Conservation (phyloP, 2,888 invertebrate species). For the Agriopis aurantiaria region DNA sequence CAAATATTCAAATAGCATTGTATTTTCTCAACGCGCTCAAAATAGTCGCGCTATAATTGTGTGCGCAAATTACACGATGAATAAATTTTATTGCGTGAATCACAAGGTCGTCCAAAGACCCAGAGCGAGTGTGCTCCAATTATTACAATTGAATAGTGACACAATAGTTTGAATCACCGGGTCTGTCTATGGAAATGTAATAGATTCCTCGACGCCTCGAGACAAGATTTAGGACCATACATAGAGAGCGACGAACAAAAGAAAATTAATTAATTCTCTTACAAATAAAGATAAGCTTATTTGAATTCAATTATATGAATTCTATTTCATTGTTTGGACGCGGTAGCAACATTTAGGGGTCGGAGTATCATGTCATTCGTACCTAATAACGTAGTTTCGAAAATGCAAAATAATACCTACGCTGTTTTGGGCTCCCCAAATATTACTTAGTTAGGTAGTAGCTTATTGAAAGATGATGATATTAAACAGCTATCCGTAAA, state of each 20-base stretch:
- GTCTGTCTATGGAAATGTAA: slow-evolving; percentile 29
- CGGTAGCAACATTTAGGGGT: slow-evolving; percentile 24
- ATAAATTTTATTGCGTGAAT: slow-evolving; percentile 47
- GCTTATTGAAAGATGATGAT: not conserved
- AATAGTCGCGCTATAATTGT: slow-evolving; percentile 23
- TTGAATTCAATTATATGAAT: slow-evolving; percentile 35
- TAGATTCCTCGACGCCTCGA: slow-evolving; percentile 31
- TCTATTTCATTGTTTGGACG: slow-evolving; percentile 30
- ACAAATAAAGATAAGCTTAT: slow-evolving; percentile 38
- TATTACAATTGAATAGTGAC: slow-evolving; percentile 61
- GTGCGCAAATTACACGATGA: slow-evolving; percentile 33
- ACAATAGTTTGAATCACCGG: slow-evolving; percentile 57
- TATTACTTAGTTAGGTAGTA: not conserved
- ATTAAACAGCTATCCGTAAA: not conserved
- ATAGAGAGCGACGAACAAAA: slow-evolving; percentile 39
- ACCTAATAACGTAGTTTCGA: not conserved
- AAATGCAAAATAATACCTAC: not conserved
- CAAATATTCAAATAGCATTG: slow-evolving; percentile 11
- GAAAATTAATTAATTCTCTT: slow-evolving; percentile 37
- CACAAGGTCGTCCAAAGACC: slow-evolving; percentile 56
- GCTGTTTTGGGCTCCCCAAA: not conserved
- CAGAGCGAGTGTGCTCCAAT: slow-evolving; percentile 51
- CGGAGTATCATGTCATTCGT: slow-evolving; percentile 25
- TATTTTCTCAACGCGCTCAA: not conserved
- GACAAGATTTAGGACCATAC: slow-evolving; percentile 25